Evolutionary conservation across 2,113 vertebrate species (phyloP).

Genomic region (Chloroceryle aenea): DNA sequence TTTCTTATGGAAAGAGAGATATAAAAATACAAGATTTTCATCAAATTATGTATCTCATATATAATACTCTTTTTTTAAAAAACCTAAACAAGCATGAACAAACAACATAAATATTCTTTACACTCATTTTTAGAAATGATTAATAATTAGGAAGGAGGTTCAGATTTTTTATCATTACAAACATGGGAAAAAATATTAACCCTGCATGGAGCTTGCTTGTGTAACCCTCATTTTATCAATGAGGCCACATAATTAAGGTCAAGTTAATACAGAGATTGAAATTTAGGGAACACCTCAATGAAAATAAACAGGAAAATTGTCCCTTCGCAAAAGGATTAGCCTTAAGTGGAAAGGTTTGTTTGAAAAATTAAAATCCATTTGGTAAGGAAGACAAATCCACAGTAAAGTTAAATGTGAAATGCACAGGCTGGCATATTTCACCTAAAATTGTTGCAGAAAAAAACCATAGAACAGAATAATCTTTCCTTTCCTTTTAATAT

Average conservation of each 20-base stretch:
- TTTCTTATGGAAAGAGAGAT: background rate
- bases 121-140: background rate
- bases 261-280: slow-evolving; percentile 52
- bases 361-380: slow-evolving; percentile 40
- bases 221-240: slow-evolving; percentile 47
- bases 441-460: background rate
- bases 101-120: background rate
- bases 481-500: background rate
- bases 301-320: slow-evolving; percentile 64
- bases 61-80: background rate
- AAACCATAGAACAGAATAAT: background rate
- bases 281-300: slow-evolving; percentile 46
- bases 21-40: background rate
- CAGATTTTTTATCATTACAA: background rate
- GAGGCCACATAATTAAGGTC: slow-evolving; percentile 50
- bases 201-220: background rate
- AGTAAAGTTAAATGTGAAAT: slow-evolving; percentile 1
- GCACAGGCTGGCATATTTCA: background rate
- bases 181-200: slow-evolving; percentile 13
- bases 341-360: slow-evolving; percentile 46
- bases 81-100: background rate
- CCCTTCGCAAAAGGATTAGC: slow-evolving; percentile 57
- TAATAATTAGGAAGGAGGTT: background rate
- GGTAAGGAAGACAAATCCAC: background rate
- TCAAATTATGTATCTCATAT: background rate